These are phyloP conservation scores for Channa maculata DNA, from an alignment of 2,113 vertebrate genomes.

Conservation along the genomic window DNA sequence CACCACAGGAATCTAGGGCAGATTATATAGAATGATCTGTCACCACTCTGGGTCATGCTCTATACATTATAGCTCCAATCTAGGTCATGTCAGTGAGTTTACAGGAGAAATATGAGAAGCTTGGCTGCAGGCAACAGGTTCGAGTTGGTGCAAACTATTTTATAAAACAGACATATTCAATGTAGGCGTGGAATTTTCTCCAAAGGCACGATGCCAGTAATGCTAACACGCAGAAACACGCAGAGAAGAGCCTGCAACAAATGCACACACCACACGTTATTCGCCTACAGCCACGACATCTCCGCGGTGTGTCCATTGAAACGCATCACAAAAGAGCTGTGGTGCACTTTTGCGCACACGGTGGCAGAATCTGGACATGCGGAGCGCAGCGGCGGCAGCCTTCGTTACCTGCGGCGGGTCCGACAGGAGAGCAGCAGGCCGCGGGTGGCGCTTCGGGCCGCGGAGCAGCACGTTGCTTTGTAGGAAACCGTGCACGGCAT, in stretches of 20 bases:
- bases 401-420: conserved; percentile 54
- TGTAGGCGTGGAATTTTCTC: background rate
- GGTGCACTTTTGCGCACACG: background rate
- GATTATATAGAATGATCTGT: conserved; percentile 1
- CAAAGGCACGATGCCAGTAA: background rate
- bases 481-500: conserved; percentile 74
- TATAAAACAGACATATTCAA: background rate
- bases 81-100: conserved; percentile 30
- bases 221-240: background rate
- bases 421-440: conserved; percentile 11
- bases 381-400: background rate
- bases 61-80: background rate
- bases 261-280: background rate
- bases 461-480: conserved; percentile 38
- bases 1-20: conserved; percentile 6
- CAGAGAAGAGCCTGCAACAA: too few relatives aligned
- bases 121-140: background rate
- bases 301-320: too few relatives aligned
- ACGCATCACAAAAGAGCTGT: background rate
- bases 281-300: too few relatives aligned
- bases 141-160: background rate
- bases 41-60: background rate
- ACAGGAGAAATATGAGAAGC: background rate
- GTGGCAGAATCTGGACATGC: background rate
- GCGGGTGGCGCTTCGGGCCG: background rate